Conservation (phyloP, 2,888 invertebrate genomes). For the Hecatera dysodea region DNA sequence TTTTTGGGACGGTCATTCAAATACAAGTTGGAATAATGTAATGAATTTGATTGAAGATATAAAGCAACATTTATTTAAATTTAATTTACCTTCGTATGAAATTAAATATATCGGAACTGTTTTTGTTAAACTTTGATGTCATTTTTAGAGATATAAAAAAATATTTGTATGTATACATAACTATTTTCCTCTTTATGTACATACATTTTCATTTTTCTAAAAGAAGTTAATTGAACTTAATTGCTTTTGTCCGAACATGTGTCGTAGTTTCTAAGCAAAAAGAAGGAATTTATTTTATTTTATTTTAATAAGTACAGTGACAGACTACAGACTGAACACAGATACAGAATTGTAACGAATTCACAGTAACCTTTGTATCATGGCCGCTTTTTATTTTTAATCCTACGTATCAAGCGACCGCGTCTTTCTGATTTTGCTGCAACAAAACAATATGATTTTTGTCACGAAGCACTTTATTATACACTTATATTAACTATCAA, state of each 20-base stretch:
- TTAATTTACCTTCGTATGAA: too few species aligned
- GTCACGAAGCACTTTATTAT: not conserved
- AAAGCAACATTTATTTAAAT: not conserved
- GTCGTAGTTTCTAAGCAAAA: not conserved
- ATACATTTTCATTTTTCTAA: not conserved
- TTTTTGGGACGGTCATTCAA: too few species aligned
- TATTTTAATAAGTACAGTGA: too few species aligned
- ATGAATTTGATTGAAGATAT: not conserved
- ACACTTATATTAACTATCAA: too few species aligned
- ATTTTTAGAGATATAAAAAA: not conserved
- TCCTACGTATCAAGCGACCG: not conserved
- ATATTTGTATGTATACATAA: not conserved
- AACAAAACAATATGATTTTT: not conserved
- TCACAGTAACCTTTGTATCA: not conserved
- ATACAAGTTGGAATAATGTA: not conserved
- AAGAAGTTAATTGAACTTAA: not conserved
- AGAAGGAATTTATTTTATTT: too few species aligned
- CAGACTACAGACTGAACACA: too few species aligned
- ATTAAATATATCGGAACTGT: too few species aligned
- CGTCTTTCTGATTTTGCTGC: conserved; percentile 1
- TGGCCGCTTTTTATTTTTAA: not conserved
- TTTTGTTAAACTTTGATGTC: too few species aligned
- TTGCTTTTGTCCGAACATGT: not conserved
- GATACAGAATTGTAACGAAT: not conserved
- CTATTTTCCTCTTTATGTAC: not conserved